Evolutionary conservation across 2,797 vertebrate genomes (phyloP).

Genomic region (Sarcophilus harrisii): DNA sequence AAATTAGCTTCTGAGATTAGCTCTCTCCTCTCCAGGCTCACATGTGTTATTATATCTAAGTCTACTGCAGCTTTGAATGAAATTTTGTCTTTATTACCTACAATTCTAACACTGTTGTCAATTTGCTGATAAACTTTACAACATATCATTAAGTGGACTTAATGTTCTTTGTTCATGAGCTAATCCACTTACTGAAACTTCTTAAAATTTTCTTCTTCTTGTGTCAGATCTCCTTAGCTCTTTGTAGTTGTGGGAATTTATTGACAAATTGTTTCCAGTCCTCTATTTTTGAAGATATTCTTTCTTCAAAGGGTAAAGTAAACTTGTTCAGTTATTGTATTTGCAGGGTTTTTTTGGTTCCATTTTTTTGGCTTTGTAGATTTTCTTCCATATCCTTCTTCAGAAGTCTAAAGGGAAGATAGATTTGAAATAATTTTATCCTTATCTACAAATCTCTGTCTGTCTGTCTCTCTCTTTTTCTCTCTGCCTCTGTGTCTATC

Average conservation of each 20-base stretch:
- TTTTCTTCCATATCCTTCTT: background rate
- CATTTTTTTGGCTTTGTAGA: background rate
- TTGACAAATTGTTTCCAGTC: background rate
- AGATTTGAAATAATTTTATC: background rate
- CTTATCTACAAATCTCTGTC: background rate
- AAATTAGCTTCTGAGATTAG: background rate
- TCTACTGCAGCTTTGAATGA: background rate
- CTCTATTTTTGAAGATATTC: background rate
- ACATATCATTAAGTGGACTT: background rate
- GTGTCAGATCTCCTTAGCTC: background rate
- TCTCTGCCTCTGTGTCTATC: accelerated
- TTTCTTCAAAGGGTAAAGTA: background rate
- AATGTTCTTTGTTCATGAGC: background rate
- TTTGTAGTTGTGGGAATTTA: background rate
- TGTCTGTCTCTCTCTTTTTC: background rate
- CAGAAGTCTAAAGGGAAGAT: background rate
- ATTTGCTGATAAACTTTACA: background rate
- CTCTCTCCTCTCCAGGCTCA: background rate
- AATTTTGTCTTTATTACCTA: background rate
- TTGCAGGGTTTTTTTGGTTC: background rate
- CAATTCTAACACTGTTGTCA: background rate
- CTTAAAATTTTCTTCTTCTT: background rate
- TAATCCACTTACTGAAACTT: background rate
- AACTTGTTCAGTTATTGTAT: background rate
- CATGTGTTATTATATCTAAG: background rate